Evolutionary conservation across 2,888 invertebrate species (phyloP).

Genomic region (Tiliacea citrago): DNA sequence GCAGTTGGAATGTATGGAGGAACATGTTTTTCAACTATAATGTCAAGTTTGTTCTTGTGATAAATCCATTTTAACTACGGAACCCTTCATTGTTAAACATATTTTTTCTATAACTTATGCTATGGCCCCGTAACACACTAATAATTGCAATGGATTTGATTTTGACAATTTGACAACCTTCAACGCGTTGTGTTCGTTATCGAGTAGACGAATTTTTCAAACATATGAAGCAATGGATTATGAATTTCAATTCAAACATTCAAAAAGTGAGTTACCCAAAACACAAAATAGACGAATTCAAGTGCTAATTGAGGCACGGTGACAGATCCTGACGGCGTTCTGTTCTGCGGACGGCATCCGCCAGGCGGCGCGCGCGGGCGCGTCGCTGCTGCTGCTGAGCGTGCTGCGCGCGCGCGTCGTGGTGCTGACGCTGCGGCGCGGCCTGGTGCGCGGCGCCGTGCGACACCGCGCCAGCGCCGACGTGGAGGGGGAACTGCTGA

Average conservation of each 20-base stretch:
- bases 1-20: too few relatives aligned
- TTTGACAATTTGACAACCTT: too few relatives aligned
- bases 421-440: background rate
- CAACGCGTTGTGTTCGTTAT: too few relatives aligned
- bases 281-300: too few relatives aligned
- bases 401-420: conserved; percentile 10
- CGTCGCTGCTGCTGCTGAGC: conserved; percentile 25
- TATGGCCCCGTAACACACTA: too few relatives aligned
- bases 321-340: conserved; percentile 27
- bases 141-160: too few relatives aligned
- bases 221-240: background rate
- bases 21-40: too few relatives aligned
- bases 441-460: background rate
- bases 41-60: too few relatives aligned
- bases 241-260: background rate
- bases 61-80: too few relatives aligned
- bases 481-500: background rate
- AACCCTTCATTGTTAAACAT: too few relatives aligned
- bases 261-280: too few relatives aligned
- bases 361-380: conserved; percentile 24
- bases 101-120: too few relatives aligned
- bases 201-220: background rate
- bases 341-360: conserved; percentile 8
- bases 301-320: background rate
- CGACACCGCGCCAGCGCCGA: background rate